Evolutionary conservation across 1,140 invertebrate species (phyloP).

Genomic region (Macrocentrus cingulum): DNA sequence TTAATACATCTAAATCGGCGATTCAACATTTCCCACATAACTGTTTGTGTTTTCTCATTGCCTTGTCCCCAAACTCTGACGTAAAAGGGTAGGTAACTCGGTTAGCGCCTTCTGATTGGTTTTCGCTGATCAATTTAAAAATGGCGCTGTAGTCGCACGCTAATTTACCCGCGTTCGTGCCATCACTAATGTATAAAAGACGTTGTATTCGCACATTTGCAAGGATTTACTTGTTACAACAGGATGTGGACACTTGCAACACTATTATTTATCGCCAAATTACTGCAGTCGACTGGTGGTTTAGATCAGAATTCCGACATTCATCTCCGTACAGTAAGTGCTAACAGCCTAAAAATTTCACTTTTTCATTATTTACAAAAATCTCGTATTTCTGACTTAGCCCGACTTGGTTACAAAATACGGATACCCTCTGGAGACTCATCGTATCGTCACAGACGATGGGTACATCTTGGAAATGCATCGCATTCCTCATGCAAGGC

Average conservation of each 20-base stretch:
- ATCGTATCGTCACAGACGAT: constrained; percentile 67
- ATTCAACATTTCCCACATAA: constrained; percentile 12
- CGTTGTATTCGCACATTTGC: too few species aligned
- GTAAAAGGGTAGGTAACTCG: too few species aligned
- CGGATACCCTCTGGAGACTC: constrained; percentile 61
- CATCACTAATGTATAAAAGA: too few species aligned
- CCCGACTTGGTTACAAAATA: constrained; percentile 58
- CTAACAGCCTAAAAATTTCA: too few species aligned
- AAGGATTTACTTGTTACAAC: neutral
- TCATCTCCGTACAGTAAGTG: constrained; percentile 46
- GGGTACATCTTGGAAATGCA: constrained; percentile 71
- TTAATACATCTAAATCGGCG: neutral
- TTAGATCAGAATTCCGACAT: constrained; percentile 43
- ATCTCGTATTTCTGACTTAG: constrained; percentile 35
- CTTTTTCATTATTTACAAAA: neutral
- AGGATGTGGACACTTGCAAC: neutral
- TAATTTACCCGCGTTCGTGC: too few species aligned
- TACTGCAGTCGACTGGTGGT: constrained; percentile 25
- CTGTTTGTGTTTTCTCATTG: neutral
- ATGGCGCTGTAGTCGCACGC: too few species aligned
- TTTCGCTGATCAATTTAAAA: too few species aligned
- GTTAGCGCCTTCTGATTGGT: too few species aligned
- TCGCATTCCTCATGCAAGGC: constrained; percentile 60
- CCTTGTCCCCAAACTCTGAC: too few species aligned
- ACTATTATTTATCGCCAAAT: neutral